Evolutionary conservation across 1,140 invertebrate species (phyloP), one percentile per base, ranked within the genome.

Genomic region (Archivesica marissinica): DNA sequence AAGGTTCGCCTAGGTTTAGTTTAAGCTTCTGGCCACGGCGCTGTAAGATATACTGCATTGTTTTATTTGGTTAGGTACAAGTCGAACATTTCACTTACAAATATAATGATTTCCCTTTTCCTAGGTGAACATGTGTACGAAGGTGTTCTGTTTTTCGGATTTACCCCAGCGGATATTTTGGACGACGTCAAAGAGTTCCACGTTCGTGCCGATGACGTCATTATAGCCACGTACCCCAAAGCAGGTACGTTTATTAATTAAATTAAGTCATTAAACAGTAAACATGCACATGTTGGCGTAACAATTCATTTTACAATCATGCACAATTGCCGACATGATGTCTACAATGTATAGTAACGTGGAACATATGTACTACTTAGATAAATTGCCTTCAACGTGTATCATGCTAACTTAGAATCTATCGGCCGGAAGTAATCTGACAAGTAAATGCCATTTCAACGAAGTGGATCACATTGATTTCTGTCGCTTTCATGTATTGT

Each of bases 161-260:
- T 87, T 68, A 88, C 83, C 2, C 92, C 92, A 1, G 88, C 90
- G 3, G 90, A 91, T 15, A 87, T 88, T 28, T 75, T 93, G 38
- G 89, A 91, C 39, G 88, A 85, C 33, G 91, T 93, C 2, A 92
- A 90, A 68, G 82, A 87, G 0, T 92, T 93, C 72, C 4, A 88
- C 20, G 87, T 92, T n/a, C 78, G 90, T 39, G 83, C 90, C 25
- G 92, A 93, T 82, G 94, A 94, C 74, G 90, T 94, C 44, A 93
- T 93, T 59, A 88, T 94, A 47, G 90, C 93, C 9, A 93, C 93
- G 1, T 94, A 94, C 87, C 94, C 94, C 0, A 94, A 94, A 89
- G 91, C 92, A 82, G 91, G 91, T 93, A 83, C 68, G 47, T 72
- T 64, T 56, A 20, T 2, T 59, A 47, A 17, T 59, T 47, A n/a